Conservation (phyloP, 1,140 invertebrate species). For the Diplogasteroides magnus region DNA sequence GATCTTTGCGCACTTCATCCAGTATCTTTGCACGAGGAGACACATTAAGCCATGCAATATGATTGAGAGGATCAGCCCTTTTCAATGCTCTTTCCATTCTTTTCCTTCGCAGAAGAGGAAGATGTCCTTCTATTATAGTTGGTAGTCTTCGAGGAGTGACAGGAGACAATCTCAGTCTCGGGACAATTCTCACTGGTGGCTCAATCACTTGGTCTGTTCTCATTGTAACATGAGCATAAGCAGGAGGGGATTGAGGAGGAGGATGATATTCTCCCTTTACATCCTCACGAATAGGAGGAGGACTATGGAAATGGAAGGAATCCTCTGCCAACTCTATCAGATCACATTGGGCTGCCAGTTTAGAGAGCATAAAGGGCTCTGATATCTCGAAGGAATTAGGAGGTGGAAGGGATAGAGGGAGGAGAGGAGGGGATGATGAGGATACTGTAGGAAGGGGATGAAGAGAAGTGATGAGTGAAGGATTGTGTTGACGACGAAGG, state of each 20-base stretch:
- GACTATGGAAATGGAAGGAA: constrained; percentile 20
- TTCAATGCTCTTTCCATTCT: constrained; percentile 37
- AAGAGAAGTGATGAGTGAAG: neutral
- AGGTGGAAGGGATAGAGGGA: constrained; percentile 21
- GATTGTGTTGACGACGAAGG: constrained; percentile 14
- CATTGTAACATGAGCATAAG: neutral
- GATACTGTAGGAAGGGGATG: constrained; percentile 11
- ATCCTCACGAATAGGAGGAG: constrained; percentile 13
- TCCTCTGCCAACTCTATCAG: constrained; percentile 24
- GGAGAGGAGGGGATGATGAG: constrained; percentile 12
- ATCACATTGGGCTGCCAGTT: constrained; percentile 42
- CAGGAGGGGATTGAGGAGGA: neutral
- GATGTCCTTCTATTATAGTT: constrained; percentile 11
- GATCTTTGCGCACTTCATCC: constrained; percentile 32
- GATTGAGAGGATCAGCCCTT: constrained; percentile 36
- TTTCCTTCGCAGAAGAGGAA: constrained; percentile 46
- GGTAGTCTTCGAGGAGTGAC: neutral
- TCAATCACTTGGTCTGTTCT: constrained; percentile 6
- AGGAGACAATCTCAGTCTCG: neutral
- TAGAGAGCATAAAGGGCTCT: constrained; percentile 44
- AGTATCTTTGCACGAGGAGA: constrained; percentile 37
- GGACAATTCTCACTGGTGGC: neutral
- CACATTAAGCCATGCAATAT: constrained; percentile 49
- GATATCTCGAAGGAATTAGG: constrained; percentile 28
- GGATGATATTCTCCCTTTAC: neutral